Evolutionary conservation across 2,888 invertebrate species (phyloP), one percentile per base, ranked within the genome.

Genomic region (Nemotelus pantherinus): DNA sequence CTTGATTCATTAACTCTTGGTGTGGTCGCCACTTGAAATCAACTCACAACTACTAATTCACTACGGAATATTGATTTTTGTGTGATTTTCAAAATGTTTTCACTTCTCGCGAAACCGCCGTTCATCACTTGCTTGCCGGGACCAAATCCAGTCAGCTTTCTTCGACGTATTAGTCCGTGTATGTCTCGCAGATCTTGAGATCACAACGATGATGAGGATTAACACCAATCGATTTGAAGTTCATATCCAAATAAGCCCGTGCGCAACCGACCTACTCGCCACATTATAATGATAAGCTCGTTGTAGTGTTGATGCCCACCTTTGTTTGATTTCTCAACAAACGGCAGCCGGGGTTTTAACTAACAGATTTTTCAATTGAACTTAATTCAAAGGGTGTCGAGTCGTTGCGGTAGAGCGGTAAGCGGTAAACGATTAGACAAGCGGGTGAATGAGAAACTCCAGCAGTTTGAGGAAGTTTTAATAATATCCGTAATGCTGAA

Each of bases 11-110:
- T 74, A 57, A 58, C 57, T 47, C 43, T 45, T 63, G 63, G 60
- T 60, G 74, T 74, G 74, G 74, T 74, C 74, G 63, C 60, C 47
- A 74, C 74, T 74, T 74, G 74, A 74, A 74, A 74, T 74, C 74
- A 63, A 41, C 60, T 74, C 74, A 74, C 74, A 63, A 74, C 63
- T 74, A 74, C 74, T 60, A 74, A 74, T 74, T 74, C 74, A 50
- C 60, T 74, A 63, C 60, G 58, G 63, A 72, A 44, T 74, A 63
- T 74, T 74, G 74, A 74, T 74, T 74, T 72, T 74, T 74, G 48
- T 45, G 63, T 74, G 63, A 74, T 74, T 74, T 63, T 74, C 48
- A 74, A 74, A 44, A 74, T 74, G 74, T 74, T 74, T 57, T 74
- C 63, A 63, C 63, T 74, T 74, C 74, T 50, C 60, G 74, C 63